Evolutionary conservation across 2,888 invertebrate species (phyloP).

Genomic region (Lissocephala sabroskyi): DNA sequence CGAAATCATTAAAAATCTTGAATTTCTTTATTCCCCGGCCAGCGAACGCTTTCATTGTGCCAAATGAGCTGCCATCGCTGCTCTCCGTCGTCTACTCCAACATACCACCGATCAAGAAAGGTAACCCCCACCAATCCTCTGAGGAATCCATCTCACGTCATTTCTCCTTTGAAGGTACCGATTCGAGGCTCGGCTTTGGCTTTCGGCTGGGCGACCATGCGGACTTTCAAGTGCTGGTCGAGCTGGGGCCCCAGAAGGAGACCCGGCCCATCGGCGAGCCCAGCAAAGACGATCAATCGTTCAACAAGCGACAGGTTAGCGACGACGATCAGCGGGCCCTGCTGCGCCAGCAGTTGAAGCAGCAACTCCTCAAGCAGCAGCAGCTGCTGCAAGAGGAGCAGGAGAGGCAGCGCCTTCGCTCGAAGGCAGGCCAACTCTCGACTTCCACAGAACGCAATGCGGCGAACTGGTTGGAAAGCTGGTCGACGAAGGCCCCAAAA

Average conservation of each 20-base stretch:
- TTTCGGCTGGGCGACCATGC: conserved; percentile 87
- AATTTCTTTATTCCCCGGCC: too few species aligned
- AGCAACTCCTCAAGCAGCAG: conserved; percentile 34
- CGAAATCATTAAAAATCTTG: too few species aligned
- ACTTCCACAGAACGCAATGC: conserved; percentile 50
- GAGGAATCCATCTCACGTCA: too few species aligned
- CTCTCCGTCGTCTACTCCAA: conserved; percentile 87
- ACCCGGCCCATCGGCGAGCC: conserved; percentile 79
- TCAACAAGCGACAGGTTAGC: conserved; percentile 68
- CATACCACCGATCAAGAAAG: conserved; percentile 89
- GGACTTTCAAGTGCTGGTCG: conserved; percentile 84
- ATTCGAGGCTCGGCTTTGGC: conserved; percentile 85
- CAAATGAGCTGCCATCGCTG: conserved; percentile 85
- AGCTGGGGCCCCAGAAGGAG: conserved; percentile 84
- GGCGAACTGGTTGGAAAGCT: conserved; percentile 75
- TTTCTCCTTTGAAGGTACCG: too few species aligned
- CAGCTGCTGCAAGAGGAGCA: conserved; percentile 71
- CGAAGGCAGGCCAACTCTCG: too few species aligned
- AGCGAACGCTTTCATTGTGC: conserved; percentile 78
- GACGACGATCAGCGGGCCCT: conserved; percentile 43
- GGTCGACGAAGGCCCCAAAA: conserved; percentile 72
- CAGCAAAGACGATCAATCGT: conserved; percentile 47
- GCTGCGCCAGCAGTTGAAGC: conserved; percentile 40
- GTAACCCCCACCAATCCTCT: conserved; percentile 70
- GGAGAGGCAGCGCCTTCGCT: too few species aligned